phyloP scores from a whole-genome alignment of 2,113 vertebrate species.

The Myodes glareolus region DNA sequence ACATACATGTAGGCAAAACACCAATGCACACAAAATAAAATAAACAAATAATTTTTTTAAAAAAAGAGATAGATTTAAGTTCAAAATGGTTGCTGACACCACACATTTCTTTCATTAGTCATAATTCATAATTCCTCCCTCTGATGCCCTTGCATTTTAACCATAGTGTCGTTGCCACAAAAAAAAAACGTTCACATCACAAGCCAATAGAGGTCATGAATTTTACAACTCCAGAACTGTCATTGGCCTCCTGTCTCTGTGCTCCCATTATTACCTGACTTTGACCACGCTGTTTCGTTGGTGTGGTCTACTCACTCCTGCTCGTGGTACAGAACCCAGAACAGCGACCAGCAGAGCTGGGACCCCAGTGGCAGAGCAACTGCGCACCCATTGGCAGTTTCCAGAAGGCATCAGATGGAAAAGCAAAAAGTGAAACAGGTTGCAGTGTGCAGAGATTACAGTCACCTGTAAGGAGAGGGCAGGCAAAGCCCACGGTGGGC shows the following conservation, averaged over 20 bases:
- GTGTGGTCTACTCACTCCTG: background rate
- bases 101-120: background rate
- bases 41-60: background rate
- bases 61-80: background rate
- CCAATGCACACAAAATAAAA: background rate
- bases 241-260: background rate
- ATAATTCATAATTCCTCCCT: background rate
- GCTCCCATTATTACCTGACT: background rate
- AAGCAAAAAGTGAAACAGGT: background rate
- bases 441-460: background rate
- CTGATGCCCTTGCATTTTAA: background rate
- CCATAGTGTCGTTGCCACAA: background rate
- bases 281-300: background rate
- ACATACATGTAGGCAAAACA: background rate
- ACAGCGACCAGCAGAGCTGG: background rate
- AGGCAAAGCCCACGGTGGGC: background rate
- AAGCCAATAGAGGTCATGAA: background rate
- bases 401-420: background rate
- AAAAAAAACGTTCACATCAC: background rate
- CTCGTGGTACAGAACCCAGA: background rate
- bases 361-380: background rate
- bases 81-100: background rate
- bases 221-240: background rate
- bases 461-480: background rate
- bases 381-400: rapidly evolving